A percentile compares a stretch with the other conserved stretches of the same genome.
Evolutionary conservation across 2,113 vertebrate genomes (phyloP).

Genomic region (Aphyosemion australe): DNA sequence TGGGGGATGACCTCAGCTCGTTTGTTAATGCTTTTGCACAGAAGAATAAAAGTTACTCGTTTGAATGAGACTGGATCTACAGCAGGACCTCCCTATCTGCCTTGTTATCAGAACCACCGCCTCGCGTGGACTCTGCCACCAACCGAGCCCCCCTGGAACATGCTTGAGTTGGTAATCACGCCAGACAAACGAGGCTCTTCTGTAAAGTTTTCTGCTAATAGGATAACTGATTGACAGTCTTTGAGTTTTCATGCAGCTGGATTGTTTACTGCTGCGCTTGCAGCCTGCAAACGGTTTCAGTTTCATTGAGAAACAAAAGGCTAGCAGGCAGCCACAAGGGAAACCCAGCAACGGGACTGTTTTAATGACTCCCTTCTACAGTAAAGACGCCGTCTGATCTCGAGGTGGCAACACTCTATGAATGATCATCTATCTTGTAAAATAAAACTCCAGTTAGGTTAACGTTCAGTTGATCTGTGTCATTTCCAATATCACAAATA

Average conservation of each 20-base stretch:
- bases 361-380: conserved; percentile 64
- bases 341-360: conserved; percentile 48
- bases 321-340: conserved; percentile 22
- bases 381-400: conserved; percentile 49
- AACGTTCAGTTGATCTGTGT: conserved; percentile 15
- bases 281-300: conserved; percentile 39
- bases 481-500: conserved; percentile 40
- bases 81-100: conserved; percentile 28
- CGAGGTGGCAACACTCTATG: conserved; percentile 2
- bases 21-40: conserved; percentile 73
- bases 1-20: conserved; percentile 66
- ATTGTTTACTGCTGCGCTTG: conserved; percentile 41
- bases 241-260: conserved; percentile 39
- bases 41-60: conserved; percentile 66
- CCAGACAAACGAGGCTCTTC: conserved; percentile 42
- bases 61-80: conserved; percentile 45
- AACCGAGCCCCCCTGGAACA: conserved; percentile 39
- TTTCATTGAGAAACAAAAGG: conserved; percentile 61
- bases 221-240: conserved; percentile 74
- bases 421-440: conserved; percentile 30
- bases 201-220: conserved; percentile 63
- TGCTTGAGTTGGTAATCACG: conserved; percentile 48
- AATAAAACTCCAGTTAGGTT: conserved; percentile 8
- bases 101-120: conserved; percentile 52
- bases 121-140: conserved; percentile 39